Evolutionary conservation across 2,888 invertebrate species (phyloP), one percentile per base, ranked within the genome.

Genomic region (Cataglyphis cursor): DNA sequence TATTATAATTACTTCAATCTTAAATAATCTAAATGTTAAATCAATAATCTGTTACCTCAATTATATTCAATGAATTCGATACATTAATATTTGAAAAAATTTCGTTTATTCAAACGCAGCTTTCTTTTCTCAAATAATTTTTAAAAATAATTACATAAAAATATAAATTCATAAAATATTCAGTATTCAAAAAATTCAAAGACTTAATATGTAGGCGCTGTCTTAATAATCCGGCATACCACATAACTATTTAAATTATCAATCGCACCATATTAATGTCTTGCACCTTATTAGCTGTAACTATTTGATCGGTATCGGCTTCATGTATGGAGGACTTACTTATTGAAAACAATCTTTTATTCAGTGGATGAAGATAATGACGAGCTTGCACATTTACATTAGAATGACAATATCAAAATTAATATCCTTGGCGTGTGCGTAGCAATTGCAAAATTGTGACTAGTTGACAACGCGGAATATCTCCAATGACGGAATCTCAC

Each of bases 401-500:
- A 38, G 1, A 57, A 15, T 18, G 31, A 44, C 21, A 9, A 21
- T 70, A 44, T 70, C 57, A 44, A 70, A 68, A 61, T 61, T 4
- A 21, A 70, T 18, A 8, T 57, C 35, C 44, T 15, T 54, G 12
- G 8, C 31, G 1, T 21, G 21, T 41, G 44, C 31, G 31, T 18
- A 28, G 3, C 35, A 51, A 80, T 80, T 59, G 72, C 18, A 31
- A 59, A 80, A 70, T 72, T 78, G 21, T 51, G 15, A 28, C 31
- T 31, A 31, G 24, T 21, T 9, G 48, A 8, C 48, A 51, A 51
- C 48, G n/a, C 48, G 18, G 10, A 41, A 78, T 62, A 74, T 81
- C 35, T 62, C 54, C 38, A 51, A 72, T 64, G 54, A n/a, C 38
- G 62, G 70, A 74, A 84, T 84, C 48, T 44, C 70, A 75, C 57